Evolutionary conservation across 2,113 vertebrate genomes (phyloP).

Genomic region (Bambusicola thoracicus): DNA sequence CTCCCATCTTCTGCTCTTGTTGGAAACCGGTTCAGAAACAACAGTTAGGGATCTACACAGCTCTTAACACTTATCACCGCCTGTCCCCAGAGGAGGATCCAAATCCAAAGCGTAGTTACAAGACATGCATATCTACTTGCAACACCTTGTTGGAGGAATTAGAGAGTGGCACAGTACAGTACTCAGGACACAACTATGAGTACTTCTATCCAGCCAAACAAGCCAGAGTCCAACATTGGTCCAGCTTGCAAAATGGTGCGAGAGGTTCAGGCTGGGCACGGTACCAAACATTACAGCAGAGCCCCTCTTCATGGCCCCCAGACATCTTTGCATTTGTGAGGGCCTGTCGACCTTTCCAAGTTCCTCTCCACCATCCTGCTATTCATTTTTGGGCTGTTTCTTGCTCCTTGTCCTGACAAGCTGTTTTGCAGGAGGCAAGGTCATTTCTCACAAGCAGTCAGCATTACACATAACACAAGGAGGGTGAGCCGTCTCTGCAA

Average conservation of each 20-base stretch:
- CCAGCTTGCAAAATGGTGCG: conserved; percentile 28
- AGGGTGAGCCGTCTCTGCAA: neutral
- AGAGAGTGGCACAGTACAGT: conserved; percentile 25
- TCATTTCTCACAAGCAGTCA: neutral
- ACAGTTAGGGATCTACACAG: neutral
- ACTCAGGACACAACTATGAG: conserved; percentile 17
- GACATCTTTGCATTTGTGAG: neutral
- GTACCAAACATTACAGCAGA: conserved; percentile 35
- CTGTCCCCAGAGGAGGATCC: neutral
- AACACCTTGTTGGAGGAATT: conserved; percentile 44
- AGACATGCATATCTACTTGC: conserved; percentile 34
- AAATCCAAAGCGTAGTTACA: conserved; percentile 4
- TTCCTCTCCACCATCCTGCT: conserved; percentile 1
- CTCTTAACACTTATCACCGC: conserved; percentile 11
- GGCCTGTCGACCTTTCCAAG: conserved; percentile 23
- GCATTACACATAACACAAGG: neutral
- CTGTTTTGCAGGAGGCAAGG: neutral
- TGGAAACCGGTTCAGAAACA: conserved; percentile 2
- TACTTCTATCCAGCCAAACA: conserved; percentile 20
- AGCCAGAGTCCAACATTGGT: neutral
- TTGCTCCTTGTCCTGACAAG: conserved; percentile 1
- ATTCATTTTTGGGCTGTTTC: conserved; percentile 18
- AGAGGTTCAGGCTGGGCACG: conserved; percentile 35
- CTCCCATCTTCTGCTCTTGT: neutral
- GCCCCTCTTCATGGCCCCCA: conserved; percentile 12